These are phyloP conservation scores for Hypotaenidia okinawae DNA, from an alignment of 2,797 vertebrate genomes.

Conservation along the genomic window DNA sequence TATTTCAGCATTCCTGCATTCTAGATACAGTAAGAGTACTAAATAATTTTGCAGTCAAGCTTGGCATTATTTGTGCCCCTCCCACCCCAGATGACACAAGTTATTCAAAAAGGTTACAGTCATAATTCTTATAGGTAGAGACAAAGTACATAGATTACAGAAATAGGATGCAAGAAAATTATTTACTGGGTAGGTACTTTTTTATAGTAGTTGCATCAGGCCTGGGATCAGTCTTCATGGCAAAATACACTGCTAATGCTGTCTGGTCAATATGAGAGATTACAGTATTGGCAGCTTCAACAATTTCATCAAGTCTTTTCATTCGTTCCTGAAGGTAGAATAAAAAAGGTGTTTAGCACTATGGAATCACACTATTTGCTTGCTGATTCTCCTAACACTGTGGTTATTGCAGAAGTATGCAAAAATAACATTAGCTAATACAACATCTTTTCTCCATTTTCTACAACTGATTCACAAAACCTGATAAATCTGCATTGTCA, in stretches of 20 bases:
- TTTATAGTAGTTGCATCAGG: constrained; percentile 96
- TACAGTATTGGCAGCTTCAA: constrained; percentile 89
- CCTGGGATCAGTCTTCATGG: constrained; percentile 96
- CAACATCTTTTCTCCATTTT: not conserved
- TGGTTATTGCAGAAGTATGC: not conserved
- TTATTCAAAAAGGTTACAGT: not conserved
- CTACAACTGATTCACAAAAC: not conserved
- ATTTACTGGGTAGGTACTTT: constrained; percentile 92
- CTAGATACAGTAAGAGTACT: not conserved
- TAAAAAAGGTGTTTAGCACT: not conserved
- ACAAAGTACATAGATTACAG: constrained; percentile 36
- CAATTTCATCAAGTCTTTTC: constrained; percentile 89
- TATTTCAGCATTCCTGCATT: not conserved
- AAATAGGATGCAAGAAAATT: constrained; percentile 83
- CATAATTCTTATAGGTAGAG: not conserved
- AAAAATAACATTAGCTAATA: not conserved
- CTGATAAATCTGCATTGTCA: not conserved
- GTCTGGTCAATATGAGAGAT: constrained; percentile 95
- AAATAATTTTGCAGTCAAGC: not conserved
- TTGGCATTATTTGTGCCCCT: not conserved
- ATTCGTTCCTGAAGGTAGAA: constrained; percentile 84
- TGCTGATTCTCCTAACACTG: not conserved
- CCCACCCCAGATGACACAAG: not conserved
- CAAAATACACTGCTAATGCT: constrained; percentile 91
- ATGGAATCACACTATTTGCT: not conserved